These are phyloP conservation scores for Arizona elegans DNA, from an alignment of 2,113 vertebrate genomes.

Conservation along the genomic window DNA sequence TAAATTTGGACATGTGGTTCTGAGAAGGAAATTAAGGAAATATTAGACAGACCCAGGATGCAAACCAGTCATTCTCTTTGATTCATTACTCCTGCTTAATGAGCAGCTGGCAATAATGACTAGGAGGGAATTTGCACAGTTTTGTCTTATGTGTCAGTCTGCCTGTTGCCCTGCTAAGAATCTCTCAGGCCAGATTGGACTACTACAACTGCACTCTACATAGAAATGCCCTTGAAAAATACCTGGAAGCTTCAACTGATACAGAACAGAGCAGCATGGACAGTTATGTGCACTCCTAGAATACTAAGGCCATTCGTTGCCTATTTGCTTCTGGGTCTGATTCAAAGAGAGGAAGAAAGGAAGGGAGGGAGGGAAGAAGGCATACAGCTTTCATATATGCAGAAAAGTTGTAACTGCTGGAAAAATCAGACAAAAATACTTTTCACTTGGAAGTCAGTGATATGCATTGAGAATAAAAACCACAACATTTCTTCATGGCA, in stretches of 20 bases:
- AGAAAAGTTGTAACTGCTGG: not conserved
- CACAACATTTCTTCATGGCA: not conserved
- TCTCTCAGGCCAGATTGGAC: not conserved
- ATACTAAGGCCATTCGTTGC: not conserved
- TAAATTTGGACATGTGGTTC: not conserved
- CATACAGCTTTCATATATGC: not conserved
- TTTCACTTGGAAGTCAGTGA: not conserved
- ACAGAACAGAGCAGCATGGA: not conserved
- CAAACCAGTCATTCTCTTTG: not conserved
- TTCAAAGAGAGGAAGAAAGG: not conserved
- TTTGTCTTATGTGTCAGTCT: not conserved
- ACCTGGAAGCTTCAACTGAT: not conserved
- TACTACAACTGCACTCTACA: not conserved
- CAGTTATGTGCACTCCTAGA: not conserved
- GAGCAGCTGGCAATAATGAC: not conserved
- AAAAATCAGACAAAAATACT: not conserved
- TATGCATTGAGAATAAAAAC: not conserved
- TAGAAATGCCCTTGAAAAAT: not conserved
- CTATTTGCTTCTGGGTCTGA: not conserved
- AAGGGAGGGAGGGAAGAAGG: not conserved
- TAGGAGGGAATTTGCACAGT: not conserved
- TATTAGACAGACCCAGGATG: not conserved
- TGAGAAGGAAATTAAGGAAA: not conserved
- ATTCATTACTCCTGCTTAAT: not conserved
- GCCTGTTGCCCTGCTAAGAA: not conserved